A percentile compares a stretch with the other conserved stretches of the same genome.
Conservation (phyloP, 2,113 vertebrate species). For the Elgaria multicarinata region DNA sequence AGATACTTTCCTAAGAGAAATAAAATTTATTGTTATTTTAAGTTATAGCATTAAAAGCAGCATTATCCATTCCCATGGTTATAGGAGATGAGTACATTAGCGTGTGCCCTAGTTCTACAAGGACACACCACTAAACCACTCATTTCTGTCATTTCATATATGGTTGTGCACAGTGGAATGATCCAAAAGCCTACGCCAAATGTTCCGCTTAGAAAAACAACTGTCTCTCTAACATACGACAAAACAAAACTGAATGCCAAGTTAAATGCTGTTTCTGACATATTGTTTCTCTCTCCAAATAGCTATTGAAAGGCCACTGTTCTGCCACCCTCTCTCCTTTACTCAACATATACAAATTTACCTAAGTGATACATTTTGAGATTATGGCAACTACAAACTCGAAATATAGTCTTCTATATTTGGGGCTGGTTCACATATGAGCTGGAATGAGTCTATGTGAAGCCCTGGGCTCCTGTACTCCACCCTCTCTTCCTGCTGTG, state of each 20-base stretch:
- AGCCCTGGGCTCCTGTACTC: too few relatives aligned
- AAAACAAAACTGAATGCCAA: background rate
- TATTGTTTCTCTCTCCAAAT: background rate
- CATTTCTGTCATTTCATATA: too few relatives aligned
- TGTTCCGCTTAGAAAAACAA: background rate
- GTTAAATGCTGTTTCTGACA: background rate
- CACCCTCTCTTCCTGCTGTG: too few relatives aligned
- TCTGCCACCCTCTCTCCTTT: background rate
- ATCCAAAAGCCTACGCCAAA: background rate
- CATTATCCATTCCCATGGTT: background rate
- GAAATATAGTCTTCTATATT: background rate
- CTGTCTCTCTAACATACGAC: background rate
- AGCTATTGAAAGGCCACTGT: background rate
- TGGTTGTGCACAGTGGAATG: too few relatives aligned
- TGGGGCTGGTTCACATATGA: too few relatives aligned
- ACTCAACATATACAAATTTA: background rate
- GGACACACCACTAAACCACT: background rate
- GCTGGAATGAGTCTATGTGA: too few relatives aligned
- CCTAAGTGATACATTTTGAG: background rate
- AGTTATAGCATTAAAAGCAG: background rate
- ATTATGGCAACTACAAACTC: background rate
- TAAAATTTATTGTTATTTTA: background rate
- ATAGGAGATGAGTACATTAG: background rate
- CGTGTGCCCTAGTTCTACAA: background rate
- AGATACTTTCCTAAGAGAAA: background rate